Percentiles rank a stretch among this genome's conserved stretches.
Conservation (phyloP, 2,888 invertebrate species). For the Atethmia centrago region DNA sequence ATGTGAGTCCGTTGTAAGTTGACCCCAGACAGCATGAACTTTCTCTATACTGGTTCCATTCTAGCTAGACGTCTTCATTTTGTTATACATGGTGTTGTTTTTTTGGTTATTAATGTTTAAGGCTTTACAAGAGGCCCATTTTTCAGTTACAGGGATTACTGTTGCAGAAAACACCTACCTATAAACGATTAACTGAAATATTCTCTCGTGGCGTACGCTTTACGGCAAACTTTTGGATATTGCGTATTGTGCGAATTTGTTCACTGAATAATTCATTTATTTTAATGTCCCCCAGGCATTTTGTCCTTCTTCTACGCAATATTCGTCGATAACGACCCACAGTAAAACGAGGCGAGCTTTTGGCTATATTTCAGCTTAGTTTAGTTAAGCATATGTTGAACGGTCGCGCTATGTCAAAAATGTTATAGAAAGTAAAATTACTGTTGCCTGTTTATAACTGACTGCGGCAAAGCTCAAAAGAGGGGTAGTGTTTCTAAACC, state of each 20-base stretch:
- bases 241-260: not conserved
- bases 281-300: conserved; percentile 21
- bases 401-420: not conserved
- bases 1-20: conserved; percentile 69
- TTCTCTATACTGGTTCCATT: conserved; percentile 77
- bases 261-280: conserved; percentile 47
- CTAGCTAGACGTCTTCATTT: conserved; percentile 63
- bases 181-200: not conserved
- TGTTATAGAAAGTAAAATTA: not conserved
- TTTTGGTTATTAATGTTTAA: conserved; percentile 13
- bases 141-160: not conserved
- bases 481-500: not conserved
- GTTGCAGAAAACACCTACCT: not conserved
- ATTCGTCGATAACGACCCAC: not conserved
- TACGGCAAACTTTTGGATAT: conserved; percentile 5
- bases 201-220: not conserved
- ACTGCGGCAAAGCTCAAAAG: not conserved
- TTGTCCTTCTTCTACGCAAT: conserved; percentile 14
- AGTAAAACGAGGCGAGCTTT: not conserved
- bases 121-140: not conserved
- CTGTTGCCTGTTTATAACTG: not conserved
- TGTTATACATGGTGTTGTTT: conserved; percentile 34
- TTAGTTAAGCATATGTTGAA: not conserved
- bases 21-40: conserved; percentile 76
- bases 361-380: not conserved